Evolutionary conservation across 2,797 vertebrate species (phyloP), one percentile per base, ranked within the genome.

Genomic region (Sebastes minor): DNA sequence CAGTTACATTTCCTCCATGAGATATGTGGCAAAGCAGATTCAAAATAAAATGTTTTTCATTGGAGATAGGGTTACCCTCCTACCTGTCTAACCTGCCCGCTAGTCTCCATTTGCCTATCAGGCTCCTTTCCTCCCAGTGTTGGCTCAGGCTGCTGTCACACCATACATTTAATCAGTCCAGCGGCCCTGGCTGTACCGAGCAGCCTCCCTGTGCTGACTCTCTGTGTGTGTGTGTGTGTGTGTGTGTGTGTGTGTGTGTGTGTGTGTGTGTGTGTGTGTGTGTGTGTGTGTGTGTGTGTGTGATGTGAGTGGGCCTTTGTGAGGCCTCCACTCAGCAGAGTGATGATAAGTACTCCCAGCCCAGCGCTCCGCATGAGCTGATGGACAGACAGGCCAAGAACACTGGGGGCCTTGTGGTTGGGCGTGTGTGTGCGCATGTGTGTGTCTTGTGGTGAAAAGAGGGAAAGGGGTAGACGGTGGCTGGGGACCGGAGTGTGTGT

Each of bases 281-380:
- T 57, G 76, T 68, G 52, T 62, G 60, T 81, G 75, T 74, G 76
- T 72, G 80, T 57, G 74, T 66, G 73, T 64, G 80, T 71, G 82
- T 16, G 87, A 86, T 80, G 80, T 91, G 88, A 92, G 91, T 79
- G 82, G 78, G 88, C 83, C 86, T 89, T 90, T 93, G 94, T 95
- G 88, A 86, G 90, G 91, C 92, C 90, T 92, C 91, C 91, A 91
- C 91, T 92, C 93, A 93, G 89, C 90, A 81, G 90, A 92, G 94
- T 92, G 93, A 94, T 94, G 95, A 95, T 95, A 95, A 95, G 95
- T 94, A 95, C 89, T 94, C 94, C 93, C 92, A 94, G 90, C 91
- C 92, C 91, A 91, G 91, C 75, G 83, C 89, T 91, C 85, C 85
- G 82, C 92, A 88, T 87, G 90, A 94, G 92, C 93, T 94, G 94